These are phyloP conservation scores for Lophotis ruficrista DNA, from an alignment of 2,113 vertebrate genomes.

Conservation along the genomic window DNA sequence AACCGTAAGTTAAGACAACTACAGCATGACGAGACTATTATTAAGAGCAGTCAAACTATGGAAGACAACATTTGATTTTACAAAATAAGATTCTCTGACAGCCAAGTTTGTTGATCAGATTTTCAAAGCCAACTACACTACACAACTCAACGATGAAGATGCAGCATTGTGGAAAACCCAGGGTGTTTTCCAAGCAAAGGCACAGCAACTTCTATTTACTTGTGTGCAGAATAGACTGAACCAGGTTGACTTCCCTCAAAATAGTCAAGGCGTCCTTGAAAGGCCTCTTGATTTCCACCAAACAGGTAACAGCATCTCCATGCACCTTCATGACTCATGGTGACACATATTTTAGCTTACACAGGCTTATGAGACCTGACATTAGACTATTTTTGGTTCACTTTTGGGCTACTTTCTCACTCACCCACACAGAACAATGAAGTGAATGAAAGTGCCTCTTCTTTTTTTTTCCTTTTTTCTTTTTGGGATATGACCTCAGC, in stretches of 20 bases:
- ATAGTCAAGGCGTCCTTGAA: neutral
- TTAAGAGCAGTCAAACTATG: neutral
- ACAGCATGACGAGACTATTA: neutral
- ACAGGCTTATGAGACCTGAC: neutral
- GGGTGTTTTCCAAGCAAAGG: neutral
- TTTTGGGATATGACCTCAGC: conserved; percentile 11
- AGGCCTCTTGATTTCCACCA: conserved; percentile 13
- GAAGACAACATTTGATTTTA: neutral
- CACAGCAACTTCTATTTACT: neutral
- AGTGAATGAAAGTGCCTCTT: conserved; percentile 13
- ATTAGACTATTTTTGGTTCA: conserved; percentile 32
- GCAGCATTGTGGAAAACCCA: neutral
- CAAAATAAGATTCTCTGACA: neutral
- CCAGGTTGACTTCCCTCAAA: neutral
- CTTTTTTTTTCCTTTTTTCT: neutral
- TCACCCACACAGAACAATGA: neutral
- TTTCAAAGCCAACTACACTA: neutral
- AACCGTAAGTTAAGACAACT: neutral
- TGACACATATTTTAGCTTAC: conserved; percentile 19
- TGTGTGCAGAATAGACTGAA: neutral
- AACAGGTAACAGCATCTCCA: conserved; percentile 35
- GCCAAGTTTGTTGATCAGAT: neutral
- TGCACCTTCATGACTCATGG: conserved; percentile 11
- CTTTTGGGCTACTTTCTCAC: conserved; percentile 14
- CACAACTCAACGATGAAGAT: neutral